Conservation (phyloP, 2,113 vertebrate genomes). For the Mormyrus lacerda region DNA sequence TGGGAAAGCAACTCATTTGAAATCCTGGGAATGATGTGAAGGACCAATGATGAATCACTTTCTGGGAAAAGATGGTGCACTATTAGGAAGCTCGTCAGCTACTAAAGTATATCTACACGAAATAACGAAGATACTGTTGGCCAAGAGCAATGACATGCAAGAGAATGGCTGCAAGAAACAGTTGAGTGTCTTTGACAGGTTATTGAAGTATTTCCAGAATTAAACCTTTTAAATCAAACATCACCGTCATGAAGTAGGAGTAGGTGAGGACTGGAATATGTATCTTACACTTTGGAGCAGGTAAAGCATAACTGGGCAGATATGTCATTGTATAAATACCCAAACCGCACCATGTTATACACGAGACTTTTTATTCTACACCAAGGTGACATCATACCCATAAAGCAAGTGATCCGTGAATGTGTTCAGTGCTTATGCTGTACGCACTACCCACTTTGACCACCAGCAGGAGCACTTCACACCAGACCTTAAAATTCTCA, state of each 20-base stretch:
- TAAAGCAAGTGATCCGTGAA: slow-evolving; percentile 6
- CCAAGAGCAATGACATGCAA: background rate
- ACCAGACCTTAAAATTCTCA: background rate
- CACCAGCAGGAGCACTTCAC: slow-evolving; percentile 7
- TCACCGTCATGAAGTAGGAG: background rate
- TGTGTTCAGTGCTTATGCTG: background rate
- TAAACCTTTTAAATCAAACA: background rate
- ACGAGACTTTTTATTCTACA: background rate
- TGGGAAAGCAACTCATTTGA: background rate
- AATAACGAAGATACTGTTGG: background rate
- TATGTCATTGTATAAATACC: slow-evolving; percentile 6
- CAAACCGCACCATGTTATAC: background rate
- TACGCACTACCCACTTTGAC: background rate
- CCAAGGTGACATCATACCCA: slow-evolving; percentile 11
- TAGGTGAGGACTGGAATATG: background rate
- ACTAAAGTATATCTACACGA: background rate
- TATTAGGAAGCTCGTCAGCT: background rate
- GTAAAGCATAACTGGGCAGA: background rate
- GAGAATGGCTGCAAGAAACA: background rate
- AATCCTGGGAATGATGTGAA: background rate
- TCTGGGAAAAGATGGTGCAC: background rate
- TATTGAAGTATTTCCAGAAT: background rate
- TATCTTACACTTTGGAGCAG: background rate
- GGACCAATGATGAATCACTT: background rate
- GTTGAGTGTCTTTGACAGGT: background rate